Conservation (phyloP, 2,888 invertebrate genomes). For the Platycheirus albimanus region DNA sequence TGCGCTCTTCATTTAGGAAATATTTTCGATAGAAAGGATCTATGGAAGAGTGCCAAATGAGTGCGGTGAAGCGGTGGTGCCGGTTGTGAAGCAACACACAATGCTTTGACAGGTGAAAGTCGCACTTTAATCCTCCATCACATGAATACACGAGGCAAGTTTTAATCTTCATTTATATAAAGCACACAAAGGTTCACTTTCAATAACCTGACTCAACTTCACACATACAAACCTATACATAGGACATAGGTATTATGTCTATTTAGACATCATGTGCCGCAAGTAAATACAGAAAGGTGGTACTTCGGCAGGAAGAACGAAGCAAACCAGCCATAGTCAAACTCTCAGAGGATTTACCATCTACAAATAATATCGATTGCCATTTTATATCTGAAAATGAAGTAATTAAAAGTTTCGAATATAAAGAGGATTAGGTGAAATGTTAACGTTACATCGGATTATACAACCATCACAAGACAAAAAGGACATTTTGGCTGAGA, state of each 20-base stretch:
- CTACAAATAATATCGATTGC: constrained; percentile 36
- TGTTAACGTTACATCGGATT: constrained; percentile 18
- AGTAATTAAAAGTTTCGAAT: constrained; percentile 57
- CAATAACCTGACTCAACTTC: constrained; percentile 28
- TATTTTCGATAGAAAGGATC: background rate
- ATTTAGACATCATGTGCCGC: too few relatives aligned
- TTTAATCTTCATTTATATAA: constrained; percentile 39
- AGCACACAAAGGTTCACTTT: constrained; percentile 23
- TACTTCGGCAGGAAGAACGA: background rate
- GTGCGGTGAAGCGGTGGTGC: too few relatives aligned
- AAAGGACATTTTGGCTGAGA: background rate
- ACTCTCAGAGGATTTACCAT: background rate
- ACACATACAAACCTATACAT: background rate
- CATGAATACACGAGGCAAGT: constrained; percentile 17
- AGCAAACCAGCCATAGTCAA: background rate
- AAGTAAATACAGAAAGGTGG: background rate
- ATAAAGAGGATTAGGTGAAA: constrained; percentile 37
- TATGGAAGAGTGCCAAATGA: background rate
- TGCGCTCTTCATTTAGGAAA: background rate
- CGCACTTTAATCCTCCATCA: constrained; percentile 11
- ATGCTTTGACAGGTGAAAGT: constrained; percentile 45
- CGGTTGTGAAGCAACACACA: constrained; percentile 15
- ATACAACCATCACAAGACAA: background rate
- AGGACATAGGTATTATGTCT: background rate
- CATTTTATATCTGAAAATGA: constrained; percentile 44